Conservation (phyloP, 2,113 vertebrate species). For the Smithornis capensis region DNA sequence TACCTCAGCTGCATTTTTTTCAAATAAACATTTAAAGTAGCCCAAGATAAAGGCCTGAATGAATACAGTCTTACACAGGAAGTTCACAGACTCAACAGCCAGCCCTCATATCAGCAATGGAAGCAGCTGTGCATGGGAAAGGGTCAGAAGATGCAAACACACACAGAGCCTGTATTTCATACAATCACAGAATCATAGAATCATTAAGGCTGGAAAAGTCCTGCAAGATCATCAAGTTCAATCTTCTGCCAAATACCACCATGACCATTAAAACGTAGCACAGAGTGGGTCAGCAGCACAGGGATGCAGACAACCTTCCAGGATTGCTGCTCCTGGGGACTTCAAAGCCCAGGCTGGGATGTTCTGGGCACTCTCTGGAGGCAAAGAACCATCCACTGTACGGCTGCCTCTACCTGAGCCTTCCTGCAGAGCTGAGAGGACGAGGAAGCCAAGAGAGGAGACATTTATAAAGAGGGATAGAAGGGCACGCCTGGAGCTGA, state of each 20-base stretch:
- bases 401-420: not conserved
- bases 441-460: not conserved
- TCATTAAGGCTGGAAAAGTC: not conserved
- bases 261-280: not conserved
- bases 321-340: not conserved
- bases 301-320: not conserved
- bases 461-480: not conserved
- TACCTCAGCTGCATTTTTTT: not conserved
- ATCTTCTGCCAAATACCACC: not conserved
- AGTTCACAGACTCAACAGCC: not conserved
- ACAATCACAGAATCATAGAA: not conserved
- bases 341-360: not conserved
- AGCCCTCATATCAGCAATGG: not conserved
- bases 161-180: not conserved
- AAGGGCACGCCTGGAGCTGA: conserved; percentile 18
- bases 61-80: not conserved
- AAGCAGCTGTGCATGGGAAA: not conserved
- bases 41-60: not conserved
- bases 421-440: not conserved
- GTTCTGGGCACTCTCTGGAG: not conserved
- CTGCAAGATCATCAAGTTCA: not conserved
- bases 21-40: not conserved
- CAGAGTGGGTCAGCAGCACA: not conserved
- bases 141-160: not conserved
- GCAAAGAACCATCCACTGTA: accelerated